Percentiles rank a stretch among this genome's conserved stretches.
Evolutionary conservation across 1,140 invertebrate genomes (phyloP).

Genomic region (Hermatobates lingyangjiaoensis): DNA sequence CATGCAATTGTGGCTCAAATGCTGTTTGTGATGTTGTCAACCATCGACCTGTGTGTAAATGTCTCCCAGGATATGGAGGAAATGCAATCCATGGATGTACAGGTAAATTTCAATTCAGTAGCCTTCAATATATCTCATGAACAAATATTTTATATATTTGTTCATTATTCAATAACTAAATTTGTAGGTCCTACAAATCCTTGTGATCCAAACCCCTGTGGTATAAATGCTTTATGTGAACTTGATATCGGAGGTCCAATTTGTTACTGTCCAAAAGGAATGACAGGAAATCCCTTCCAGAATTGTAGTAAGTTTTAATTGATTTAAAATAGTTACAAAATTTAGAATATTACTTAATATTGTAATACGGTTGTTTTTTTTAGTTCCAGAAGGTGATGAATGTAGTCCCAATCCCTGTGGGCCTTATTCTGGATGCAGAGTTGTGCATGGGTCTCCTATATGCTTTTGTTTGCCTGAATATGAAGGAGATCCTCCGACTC

Average conservation of each 20-base stretch:
- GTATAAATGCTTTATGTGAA: constrained; percentile 63
- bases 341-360: neutral
- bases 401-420: constrained; percentile 72
- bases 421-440: constrained; percentile 55
- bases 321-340: neutral
- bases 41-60: constrained; percentile 54
- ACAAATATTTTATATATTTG: neutral
- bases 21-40: constrained; percentile 56
- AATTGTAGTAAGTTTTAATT: constrained; percentile 60
- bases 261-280: constrained; percentile 71
- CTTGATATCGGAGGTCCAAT: constrained; percentile 68
- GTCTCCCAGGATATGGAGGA: constrained; percentile 50
- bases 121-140: neutral
- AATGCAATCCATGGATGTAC: constrained; percentile 37
- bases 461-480: constrained; percentile 77
- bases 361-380: constrained; percentile 7
- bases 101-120: constrained; percentile 15
- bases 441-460: constrained; percentile 43
- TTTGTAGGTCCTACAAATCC: constrained; percentile 40
- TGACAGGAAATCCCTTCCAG: constrained; percentile 78
- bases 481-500: constrained; percentile 60
- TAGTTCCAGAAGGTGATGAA: constrained; percentile 70
- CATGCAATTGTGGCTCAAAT: constrained; percentile 53
- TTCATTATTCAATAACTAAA: no score
- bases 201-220: constrained; percentile 68